Evolutionary conservation across 2,888 invertebrate genomes (phyloP).

Genomic region (Melipona bicolor): DNA sequence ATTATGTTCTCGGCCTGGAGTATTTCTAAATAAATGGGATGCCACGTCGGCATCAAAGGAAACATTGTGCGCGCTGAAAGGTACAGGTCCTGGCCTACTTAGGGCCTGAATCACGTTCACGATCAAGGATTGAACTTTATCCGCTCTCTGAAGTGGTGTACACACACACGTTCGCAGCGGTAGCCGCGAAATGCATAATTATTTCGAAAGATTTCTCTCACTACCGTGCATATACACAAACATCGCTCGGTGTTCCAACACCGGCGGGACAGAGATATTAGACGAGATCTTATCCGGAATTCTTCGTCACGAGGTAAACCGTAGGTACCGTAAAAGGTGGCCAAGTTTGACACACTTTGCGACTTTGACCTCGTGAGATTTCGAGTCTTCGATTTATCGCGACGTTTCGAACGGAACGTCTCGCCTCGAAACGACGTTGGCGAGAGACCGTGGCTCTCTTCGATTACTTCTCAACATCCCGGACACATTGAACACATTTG

Average conservation of each 20-base stretch:
- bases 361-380: constrained; percentile 35
- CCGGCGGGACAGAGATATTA: constrained; percentile 15
- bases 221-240: constrained; percentile 1
- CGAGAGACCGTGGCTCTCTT: not conserved
- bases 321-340: constrained; percentile 67
- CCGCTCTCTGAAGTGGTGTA: constrained; percentile 38
- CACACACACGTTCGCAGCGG: not conserved
- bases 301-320: constrained; percentile 42
- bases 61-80: constrained; percentile 63
- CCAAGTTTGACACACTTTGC: constrained; percentile 56
- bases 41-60: constrained; percentile 37
- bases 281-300: constrained; percentile 56
- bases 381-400: constrained; percentile 23
- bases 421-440: constrained; percentile 6
- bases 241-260: not conserved
- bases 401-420: constrained; percentile 18
- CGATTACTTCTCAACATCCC: not conserved
- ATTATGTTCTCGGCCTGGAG: constrained; percentile 26
- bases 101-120: constrained; percentile 76
- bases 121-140: constrained; percentile 73
- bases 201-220: constrained; percentile 32
- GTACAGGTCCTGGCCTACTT: constrained; percentile 79
- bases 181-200: constrained; percentile 48
- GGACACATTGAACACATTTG: not conserved
- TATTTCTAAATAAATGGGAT: constrained; percentile 58